Conservation (phyloP, 2,797 vertebrate species). For the Sebastolobus altivelis region DNA sequence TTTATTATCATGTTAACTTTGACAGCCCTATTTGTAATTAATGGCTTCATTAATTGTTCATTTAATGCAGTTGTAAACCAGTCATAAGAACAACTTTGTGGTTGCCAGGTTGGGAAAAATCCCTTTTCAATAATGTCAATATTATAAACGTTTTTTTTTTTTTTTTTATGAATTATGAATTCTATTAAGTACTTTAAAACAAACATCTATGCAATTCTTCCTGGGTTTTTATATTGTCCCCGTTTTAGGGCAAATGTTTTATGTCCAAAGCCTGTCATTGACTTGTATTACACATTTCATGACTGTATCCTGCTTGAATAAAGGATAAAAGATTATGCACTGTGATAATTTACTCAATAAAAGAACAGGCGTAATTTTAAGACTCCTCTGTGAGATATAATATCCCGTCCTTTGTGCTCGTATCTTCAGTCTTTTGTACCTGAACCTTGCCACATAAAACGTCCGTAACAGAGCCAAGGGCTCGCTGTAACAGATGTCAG, state of each 20-base stretch:
- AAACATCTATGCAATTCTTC: not conserved
- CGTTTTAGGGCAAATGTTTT: constrained; percentile 16
- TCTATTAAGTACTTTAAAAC: not conserved
- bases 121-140: not conserved
- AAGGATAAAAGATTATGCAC: constrained; percentile 8
- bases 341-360: constrained; percentile 24
- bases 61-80: not conserved
- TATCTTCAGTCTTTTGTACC: constrained; percentile 32
- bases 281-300: constrained; percentile 17
- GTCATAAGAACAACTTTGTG: not conserved
- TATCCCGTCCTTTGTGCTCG: constrained; percentile 10
- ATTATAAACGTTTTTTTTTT: not conserved
- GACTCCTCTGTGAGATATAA: constrained; percentile 26
- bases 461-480: not conserved
- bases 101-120: not conserved
- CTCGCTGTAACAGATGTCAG: constrained; percentile 49
- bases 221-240: not conserved
- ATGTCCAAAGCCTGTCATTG: not conserved
- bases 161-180: not conserved
- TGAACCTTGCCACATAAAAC: constrained; percentile 48
- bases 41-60: not conserved
- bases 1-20: too few species aligned
- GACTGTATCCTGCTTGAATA: constrained; percentile 7
- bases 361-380: constrained; percentile 18
- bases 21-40: not conserved